phyloP scores from a whole-genome alignment of 2,113 vertebrate species.

The Paraplagusia blochii region DNA sequence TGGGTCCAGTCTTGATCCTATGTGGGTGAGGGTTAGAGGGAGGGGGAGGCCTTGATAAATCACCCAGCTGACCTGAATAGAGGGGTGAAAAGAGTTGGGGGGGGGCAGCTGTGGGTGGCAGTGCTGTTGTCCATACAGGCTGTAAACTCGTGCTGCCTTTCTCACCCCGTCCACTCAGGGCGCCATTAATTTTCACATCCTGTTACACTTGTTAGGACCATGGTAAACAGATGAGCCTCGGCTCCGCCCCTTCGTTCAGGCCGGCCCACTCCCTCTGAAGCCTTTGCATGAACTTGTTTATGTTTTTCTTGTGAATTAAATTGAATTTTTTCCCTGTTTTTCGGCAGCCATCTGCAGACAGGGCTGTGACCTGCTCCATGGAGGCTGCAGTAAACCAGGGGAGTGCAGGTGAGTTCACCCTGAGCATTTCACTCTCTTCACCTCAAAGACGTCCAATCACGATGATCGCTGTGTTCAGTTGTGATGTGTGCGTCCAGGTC shows the following conservation, averaged over 20 bases:
- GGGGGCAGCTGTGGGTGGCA: slow-evolving; percentile 11
- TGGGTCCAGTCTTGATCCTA: not conserved
- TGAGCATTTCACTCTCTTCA: not conserved
- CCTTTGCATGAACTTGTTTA: too few species aligned
- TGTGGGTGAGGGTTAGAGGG: slow-evolving; percentile 33
- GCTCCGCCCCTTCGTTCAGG: not conserved
- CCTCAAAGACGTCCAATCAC: too few species aligned
- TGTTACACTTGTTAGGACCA: slow-evolving; percentile 49
- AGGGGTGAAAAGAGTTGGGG: slow-evolving; percentile 45
- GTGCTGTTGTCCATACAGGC: slow-evolving; percentile 35
- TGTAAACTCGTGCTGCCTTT: slow-evolving; percentile 50
- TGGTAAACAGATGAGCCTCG: slow-evolving; percentile 37
- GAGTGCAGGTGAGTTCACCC: slow-evolving; percentile 87
- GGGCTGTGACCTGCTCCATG: slow-evolving; percentile 90
- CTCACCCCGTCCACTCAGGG: slow-evolving; percentile 3
- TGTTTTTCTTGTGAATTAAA: too few species aligned
- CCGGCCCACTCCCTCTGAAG: too few species aligned
- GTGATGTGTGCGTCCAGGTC: too few species aligned
- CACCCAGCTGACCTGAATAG: slow-evolving; percentile 46
- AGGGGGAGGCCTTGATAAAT: slow-evolving; percentile 58
- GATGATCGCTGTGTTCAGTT: not conserved
- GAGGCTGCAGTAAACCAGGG: slow-evolving; percentile 82
- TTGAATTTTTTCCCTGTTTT: slow-evolving; percentile 33
- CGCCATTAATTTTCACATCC: slow-evolving; percentile 53
- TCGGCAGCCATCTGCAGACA: slow-evolving; percentile 90